A percentile compares a stretch with the other conserved stretches of the same genome.
Conservation (phyloP, 2,113 vertebrate genomes). For the Isichthys henryi region DNA sequence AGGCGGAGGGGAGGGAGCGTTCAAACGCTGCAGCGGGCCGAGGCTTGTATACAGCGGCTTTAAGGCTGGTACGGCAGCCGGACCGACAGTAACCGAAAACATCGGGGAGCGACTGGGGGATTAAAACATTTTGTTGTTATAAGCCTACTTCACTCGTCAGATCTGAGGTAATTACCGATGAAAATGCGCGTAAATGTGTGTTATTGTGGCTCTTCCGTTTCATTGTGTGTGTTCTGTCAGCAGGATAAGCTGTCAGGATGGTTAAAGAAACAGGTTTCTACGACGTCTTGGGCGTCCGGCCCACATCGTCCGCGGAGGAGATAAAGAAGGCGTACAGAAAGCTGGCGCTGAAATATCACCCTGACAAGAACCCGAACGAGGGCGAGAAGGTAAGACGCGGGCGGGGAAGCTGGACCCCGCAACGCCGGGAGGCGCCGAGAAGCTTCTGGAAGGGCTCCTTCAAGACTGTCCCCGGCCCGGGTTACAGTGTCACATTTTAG, state of each 20-base stretch:
- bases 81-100: not conserved
- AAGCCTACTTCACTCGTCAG: not conserved
- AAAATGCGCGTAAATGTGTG: not conserved
- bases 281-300: conserved; percentile 77
- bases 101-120: not conserved
- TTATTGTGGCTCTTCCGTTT: not conserved
- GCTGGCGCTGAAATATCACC: conserved; percentile 83
- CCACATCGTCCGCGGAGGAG: conserved; percentile 69
- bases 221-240: not conserved
- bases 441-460: not conserved
- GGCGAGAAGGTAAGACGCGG: conserved; percentile 66
- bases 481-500: not conserved
- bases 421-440: not conserved
- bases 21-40: not conserved
- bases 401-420: not conserved
- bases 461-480: not conserved
- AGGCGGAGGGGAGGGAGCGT: not conserved
- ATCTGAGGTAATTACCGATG: not conserved
- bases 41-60: not conserved
- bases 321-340: conserved; percentile 88
- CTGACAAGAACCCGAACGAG: conserved; percentile 87
- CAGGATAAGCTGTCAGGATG: conserved; percentile 52
- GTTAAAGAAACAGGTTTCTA: conserved; percentile 88
- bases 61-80: not conserved
- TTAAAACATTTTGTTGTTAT: not conserved